phyloP scores from a whole-genome alignment of 2,113 vertebrate species.

The Tetraodon nigroviridis region DNA sequence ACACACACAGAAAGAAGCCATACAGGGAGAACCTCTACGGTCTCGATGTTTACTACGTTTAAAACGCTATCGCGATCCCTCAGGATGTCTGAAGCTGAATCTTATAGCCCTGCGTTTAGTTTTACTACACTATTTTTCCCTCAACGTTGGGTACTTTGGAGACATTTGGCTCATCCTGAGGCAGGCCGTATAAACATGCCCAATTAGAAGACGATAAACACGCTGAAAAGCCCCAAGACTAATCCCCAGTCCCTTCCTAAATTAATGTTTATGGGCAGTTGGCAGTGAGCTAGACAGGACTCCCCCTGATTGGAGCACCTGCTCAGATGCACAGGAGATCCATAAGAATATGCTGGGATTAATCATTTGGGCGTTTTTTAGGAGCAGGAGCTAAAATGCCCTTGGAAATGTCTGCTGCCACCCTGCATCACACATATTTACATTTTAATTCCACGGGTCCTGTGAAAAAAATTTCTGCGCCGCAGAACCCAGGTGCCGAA shows the following conservation, averaged over 20 bases:
- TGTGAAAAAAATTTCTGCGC: slow-evolving; percentile 7
- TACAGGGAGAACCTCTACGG: slow-evolving; percentile 40
- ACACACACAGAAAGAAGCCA: slow-evolving; percentile 47
- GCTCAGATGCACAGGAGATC: no score
- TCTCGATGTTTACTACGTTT: slow-evolving; percentile 20
- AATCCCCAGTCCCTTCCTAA: no score
- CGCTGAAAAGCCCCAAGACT: background rate
- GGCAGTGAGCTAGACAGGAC: no score
- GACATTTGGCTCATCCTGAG: background rate
- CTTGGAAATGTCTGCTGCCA: slow-evolving; percentile 1
- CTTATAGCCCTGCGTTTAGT: slow-evolving; percentile 25
- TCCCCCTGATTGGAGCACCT: no score
- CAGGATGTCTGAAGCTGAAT: slow-evolving; percentile 17
- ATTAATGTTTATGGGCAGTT: no score
- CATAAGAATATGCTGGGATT: no score
- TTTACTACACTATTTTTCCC: slow-evolving; percentile 27
- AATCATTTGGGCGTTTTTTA: no score
- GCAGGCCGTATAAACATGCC: slow-evolving; percentile 6
- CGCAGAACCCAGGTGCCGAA: background rate
- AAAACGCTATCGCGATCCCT: slow-evolving; percentile 13
- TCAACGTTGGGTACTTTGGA: slow-evolving; percentile 5
- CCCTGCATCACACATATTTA: background rate
- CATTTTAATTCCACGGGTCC: background rate
- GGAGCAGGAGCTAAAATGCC: background rate
- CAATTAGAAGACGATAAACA: slow-evolving; percentile 34